Evolutionary conservation across 1,140 invertebrate genomes (phyloP).

Genomic region (Microplitis demolitor): DNA sequence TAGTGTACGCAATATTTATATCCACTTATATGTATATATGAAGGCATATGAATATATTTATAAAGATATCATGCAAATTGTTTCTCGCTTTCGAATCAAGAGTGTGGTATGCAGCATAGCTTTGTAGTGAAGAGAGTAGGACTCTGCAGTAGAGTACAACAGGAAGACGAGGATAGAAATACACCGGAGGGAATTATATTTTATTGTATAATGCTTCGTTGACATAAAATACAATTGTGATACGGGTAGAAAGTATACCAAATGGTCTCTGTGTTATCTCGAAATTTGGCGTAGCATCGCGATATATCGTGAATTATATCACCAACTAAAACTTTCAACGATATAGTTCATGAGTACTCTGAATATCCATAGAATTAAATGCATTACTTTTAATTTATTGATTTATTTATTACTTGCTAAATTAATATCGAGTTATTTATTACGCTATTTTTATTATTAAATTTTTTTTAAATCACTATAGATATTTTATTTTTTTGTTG

Average conservation of each 20-base stretch:
- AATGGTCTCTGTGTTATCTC: constrained; percentile 4
- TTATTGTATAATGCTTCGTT: constrained; percentile 35
- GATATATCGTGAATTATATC: constrained; percentile 17
- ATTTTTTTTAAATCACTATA: no score
- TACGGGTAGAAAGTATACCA: constrained; percentile 16
- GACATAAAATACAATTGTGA: constrained; percentile 16
- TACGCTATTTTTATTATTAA: no score
- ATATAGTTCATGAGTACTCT: neutral
- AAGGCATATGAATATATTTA: neutral
- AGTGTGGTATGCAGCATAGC: constrained; percentile 27
- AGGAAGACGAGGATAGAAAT: constrained; percentile 2
- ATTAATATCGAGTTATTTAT: no score
- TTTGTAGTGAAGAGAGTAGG: neutral
- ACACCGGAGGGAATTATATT: constrained; percentile 29
- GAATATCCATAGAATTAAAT: neutral
- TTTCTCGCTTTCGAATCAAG: constrained; percentile 33
- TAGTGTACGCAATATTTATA: neutral
- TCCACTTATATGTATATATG: no score
- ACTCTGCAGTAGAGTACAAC: neutral
- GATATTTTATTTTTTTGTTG: no score
- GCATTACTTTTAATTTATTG: neutral
- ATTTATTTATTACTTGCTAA: neutral
- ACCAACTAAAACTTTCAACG: constrained; percentile 1
- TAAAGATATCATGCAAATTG: constrained; percentile 31
- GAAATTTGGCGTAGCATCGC: constrained; percentile 6